Percentiles rank a stretch among this genome's conserved stretches.
Evolutionary conservation across 2,113 vertebrate genomes (phyloP).

Genomic region (Odobenus rosmarus): DNA sequence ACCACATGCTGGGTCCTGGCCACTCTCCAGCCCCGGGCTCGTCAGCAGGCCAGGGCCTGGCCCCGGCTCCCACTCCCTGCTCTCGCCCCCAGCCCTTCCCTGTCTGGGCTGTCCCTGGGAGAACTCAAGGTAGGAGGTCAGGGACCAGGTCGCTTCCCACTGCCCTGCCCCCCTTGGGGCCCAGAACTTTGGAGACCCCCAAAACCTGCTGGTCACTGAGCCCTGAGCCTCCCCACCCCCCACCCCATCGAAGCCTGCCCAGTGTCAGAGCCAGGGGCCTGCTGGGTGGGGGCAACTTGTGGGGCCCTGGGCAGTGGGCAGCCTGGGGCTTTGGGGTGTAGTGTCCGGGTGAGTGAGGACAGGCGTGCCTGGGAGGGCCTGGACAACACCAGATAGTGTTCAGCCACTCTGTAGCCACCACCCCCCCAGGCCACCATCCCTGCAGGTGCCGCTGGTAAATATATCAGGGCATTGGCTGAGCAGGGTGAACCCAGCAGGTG

Average conservation of each 20-base stretch:
- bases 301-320: background rate
- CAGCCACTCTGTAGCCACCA: background rate
- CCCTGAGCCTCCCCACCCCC: background rate
- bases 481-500: rapidly evolving
- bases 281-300: rapidly evolving
- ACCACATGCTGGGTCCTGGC: background rate
- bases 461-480: rapidly evolving
- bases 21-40: background rate
- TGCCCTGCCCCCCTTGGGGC: rapidly evolving
- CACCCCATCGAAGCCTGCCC: background rate
- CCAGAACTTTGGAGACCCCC: background rate
- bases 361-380: background rate
- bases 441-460: background rate
- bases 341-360: background rate
- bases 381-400: background rate
- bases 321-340: background rate
- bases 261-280: background rate
- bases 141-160: background rate
- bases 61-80: background rate
- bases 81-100: background rate
- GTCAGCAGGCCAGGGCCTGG: background rate
- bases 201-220: rapidly evolving
- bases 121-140: background rate
- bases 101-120: background rate
- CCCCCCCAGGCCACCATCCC: background rate